Conservation (phyloP, 2,888 invertebrate species). For the Palloptera scutellata region DNA sequence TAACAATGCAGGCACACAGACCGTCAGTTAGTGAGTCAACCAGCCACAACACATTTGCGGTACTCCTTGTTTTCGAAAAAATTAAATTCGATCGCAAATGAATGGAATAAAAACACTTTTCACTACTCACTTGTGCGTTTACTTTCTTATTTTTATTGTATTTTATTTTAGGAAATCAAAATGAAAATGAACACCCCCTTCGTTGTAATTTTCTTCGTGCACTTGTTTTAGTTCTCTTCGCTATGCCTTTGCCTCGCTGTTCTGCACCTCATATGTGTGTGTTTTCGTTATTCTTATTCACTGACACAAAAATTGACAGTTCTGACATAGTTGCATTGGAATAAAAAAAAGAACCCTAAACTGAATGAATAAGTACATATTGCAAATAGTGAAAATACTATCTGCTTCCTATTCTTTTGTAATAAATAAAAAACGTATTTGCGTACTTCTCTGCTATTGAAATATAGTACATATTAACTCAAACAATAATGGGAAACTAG, state of each 20-base stretch:
- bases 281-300: neutral
- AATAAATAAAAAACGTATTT: too few species aligned
- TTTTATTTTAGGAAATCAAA: conserved; percentile 19
- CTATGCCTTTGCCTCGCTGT: conserved; percentile 6
- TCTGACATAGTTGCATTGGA: conserved; percentile 8
- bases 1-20: conserved; percentile 32
- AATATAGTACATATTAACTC: too few species aligned
- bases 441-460: too few species aligned
- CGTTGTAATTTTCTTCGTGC: conserved; percentile 26
- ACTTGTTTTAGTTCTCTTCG: conserved; percentile 27
- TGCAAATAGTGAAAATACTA: too few species aligned
- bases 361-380: too few species aligned
- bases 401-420: too few species aligned
- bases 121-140: conserved; percentile 27
- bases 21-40: neutral
- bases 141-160: conserved; percentile 9
- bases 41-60: neutral
- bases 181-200: conserved; percentile 20
- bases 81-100: neutral
- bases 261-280: neutral
- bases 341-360: too few species aligned
- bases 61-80: conserved; percentile 1
- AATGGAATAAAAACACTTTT: neutral
- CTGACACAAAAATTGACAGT: conserved; percentile 37
- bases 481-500: too few species aligned